Evolutionary conservation across 2,888 invertebrate genomes (phyloP).

Genomic region (Conops quadrifasciatus): DNA sequence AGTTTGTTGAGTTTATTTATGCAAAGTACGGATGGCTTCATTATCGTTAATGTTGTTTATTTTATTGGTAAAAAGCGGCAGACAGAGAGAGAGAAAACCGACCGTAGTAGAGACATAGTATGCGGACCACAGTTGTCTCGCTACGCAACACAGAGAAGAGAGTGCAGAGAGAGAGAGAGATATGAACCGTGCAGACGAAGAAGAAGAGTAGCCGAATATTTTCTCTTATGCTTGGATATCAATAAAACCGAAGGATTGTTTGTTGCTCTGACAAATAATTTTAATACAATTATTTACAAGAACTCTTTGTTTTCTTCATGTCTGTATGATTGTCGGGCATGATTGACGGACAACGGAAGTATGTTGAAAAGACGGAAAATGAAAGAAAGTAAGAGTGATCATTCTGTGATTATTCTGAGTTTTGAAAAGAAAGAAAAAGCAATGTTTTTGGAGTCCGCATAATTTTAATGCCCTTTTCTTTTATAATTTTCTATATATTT

Average conservation of each 20-base stretch:
- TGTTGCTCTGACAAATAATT: background rate
- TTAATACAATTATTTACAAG: slow-evolving; percentile 14
- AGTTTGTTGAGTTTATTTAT: slow-evolving; percentile 22
- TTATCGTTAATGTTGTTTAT: slow-evolving; percentile 26
- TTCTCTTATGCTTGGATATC: too few relatives aligned
- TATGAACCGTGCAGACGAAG: background rate
- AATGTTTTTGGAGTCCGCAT: background rate
- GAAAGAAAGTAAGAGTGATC: too few relatives aligned
- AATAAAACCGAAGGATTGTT: background rate
- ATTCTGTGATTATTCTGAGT: too few relatives aligned
- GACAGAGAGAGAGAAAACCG: too few relatives aligned
- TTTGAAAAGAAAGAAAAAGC: background rate
- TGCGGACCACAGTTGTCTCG: background rate
- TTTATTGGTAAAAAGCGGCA: background rate
- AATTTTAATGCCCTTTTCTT: too few relatives aligned
- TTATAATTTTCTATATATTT: too few relatives aligned
- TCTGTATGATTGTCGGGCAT: background rate
- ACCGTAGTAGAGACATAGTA: too few relatives aligned
- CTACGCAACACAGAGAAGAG: background rate
- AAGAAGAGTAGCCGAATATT: too few relatives aligned
- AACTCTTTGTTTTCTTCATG: background rate
- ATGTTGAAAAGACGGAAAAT: too few relatives aligned
- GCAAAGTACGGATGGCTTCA: slow-evolving; percentile 20
- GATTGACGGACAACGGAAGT: too few relatives aligned
- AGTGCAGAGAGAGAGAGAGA: background rate